Evolutionary conservation across 1,140 invertebrate genomes (phyloP).

Genomic region (Brachionus rotundiformis): DNA sequence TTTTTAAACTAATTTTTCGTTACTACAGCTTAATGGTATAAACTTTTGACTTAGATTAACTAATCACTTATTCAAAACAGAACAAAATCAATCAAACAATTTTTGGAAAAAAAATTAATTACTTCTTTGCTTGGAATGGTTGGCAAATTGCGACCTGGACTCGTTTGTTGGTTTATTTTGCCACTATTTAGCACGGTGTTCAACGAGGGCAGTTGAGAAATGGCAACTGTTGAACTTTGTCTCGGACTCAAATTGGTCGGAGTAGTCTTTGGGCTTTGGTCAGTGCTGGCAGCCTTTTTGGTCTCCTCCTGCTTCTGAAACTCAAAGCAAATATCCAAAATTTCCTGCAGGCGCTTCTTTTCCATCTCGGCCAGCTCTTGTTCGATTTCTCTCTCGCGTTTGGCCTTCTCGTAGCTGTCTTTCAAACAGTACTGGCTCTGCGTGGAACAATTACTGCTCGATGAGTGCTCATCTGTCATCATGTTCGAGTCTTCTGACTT

Average conservation of each 20-base stretch:
- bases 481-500: not conserved
- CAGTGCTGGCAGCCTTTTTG: not conserved
- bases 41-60: too few species aligned
- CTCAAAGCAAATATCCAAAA: constrained; percentile 45
- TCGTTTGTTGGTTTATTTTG: not conserved
- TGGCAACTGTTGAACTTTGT: not conserved
- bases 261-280: not conserved
- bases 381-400: constrained; percentile 27
- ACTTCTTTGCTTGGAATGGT: not conserved
- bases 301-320: constrained; percentile 37
- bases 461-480: constrained; percentile 7
- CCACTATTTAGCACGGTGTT: not conserved
- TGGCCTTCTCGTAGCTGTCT: constrained; percentile 27
- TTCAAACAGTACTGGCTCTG: constrained; percentile 12
- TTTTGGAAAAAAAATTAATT: not conserved
- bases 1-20: too few species aligned
- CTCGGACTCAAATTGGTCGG: not conserved
- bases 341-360: constrained; percentile 50
- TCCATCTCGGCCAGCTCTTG: constrained; percentile 47
- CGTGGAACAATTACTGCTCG: not conserved
- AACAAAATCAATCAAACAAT: too few species aligned
- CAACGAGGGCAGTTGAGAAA: not conserved
- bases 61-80: too few species aligned
- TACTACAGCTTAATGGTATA: too few species aligned
- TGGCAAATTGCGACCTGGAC: not conserved